phyloP scores from a whole-genome alignment of 2,797 vertebrate species.

The Rhynchonycteris naso region DNA sequence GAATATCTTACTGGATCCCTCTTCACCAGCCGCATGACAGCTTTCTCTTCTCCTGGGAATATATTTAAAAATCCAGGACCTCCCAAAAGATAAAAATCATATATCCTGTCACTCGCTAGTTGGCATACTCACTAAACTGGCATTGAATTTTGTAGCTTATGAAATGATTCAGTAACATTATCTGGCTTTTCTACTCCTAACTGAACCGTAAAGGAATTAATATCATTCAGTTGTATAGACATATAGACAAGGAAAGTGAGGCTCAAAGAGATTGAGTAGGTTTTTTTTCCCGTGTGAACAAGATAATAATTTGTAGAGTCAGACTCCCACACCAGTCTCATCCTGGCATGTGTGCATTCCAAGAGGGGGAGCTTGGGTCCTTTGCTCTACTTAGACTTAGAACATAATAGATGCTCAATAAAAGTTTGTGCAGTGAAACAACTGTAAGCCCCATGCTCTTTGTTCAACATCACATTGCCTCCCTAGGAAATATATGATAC shows the following conservation, averaged over 20 bases:
- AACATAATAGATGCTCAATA: not conserved
- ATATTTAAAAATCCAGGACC: not conserved
- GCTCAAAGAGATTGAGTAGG: not conserved
- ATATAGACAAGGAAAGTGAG: not conserved
- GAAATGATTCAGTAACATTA: not conserved
- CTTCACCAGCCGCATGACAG: not conserved
- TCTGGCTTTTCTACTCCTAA: not conserved
- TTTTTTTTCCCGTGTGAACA: not conserved
- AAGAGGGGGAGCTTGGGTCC: not conserved
- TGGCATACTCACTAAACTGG: not conserved
- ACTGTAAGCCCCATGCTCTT: not conserved
- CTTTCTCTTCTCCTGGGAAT: conserved; percentile 9
- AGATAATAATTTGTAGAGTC: not conserved
- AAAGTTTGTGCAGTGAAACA: not conserved
- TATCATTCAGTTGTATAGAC: not conserved
- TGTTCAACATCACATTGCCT: not conserved
- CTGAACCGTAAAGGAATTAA: not conserved
- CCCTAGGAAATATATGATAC: not conserved
- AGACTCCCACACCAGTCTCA: not conserved
- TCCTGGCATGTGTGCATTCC: rapidly evolving
- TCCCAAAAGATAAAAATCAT: not conserved
- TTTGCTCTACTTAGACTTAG: not conserved
- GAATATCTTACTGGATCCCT: not conserved
- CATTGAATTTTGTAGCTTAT: not conserved
- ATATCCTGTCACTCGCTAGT: not conserved